Conservation (phyloP, 1,140 invertebrate species). For the Vollenhovia emeryi region DNA sequence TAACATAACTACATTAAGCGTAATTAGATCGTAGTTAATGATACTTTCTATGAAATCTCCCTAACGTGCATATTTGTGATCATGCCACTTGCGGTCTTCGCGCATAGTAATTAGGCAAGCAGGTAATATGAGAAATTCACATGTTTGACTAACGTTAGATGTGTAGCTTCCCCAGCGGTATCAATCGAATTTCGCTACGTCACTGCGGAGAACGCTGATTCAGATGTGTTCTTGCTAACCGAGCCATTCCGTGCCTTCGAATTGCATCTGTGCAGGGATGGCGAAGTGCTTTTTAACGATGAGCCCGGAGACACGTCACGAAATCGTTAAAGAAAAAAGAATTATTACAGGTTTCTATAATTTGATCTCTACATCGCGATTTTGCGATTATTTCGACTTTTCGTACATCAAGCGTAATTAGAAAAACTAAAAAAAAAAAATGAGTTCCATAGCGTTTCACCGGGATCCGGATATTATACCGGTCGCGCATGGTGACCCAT, state of each 20-base stretch:
- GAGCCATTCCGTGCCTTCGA: not conserved
- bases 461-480: conserved; percentile 3
- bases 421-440: no score
- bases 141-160: conserved; percentile 23
- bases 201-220: not conserved
- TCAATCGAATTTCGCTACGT: conserved; percentile 12
- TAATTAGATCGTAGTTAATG: conserved; percentile 1
- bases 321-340: not conserved
- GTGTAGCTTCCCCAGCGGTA: not conserved
- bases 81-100: conserved; percentile 1
- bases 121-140: conserved; percentile 13
- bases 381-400: not conserved
- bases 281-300: not conserved
- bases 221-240: not conserved
- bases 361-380: not conserved
- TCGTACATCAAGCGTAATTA: not conserved
- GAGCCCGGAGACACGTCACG: not conserved
- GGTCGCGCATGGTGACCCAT: not conserved
- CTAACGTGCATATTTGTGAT: conserved; percentile 21
- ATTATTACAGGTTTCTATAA: not conserved
- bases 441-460: not conserved
- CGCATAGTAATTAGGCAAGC: conserved; percentile 20
- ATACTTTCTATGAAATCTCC: not conserved
- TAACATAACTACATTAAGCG: no score
- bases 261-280: not conserved